Conservation (phyloP, 2,888 invertebrate species). For the Diplazon laetatorius region DNA sequence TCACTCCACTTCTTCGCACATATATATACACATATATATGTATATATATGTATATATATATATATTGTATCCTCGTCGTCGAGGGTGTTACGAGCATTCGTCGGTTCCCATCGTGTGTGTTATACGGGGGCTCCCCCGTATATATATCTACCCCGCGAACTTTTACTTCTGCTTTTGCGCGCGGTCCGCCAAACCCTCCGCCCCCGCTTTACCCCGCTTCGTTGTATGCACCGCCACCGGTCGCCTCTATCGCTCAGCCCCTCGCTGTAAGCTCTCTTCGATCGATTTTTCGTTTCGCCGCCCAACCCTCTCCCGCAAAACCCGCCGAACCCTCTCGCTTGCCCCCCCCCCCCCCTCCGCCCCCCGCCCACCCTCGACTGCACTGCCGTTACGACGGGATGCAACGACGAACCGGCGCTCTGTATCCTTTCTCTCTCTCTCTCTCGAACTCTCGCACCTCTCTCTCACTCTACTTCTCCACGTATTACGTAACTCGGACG, state of each 20-base stretch:
- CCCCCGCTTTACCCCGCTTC: conserved; percentile 33
- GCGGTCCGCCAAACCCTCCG: conserved; percentile 30
- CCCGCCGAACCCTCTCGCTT: conserved; percentile 9
- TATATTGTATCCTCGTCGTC: not conserved
- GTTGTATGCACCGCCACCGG: conserved; percentile 33
- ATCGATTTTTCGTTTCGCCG: conserved; percentile 57
- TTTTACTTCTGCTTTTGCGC: conserved; percentile 39
- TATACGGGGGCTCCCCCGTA: not conserved
- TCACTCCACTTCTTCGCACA: conserved; percentile 12
- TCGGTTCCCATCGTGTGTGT: not conserved
- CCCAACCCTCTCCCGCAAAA: conserved; percentile 25
- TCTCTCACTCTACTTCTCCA: no score
- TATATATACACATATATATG: no score
- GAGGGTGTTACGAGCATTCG: not conserved
- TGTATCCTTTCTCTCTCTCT: no score
- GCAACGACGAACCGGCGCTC: conserved; percentile 39
- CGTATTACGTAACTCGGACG: not conserved
- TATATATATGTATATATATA: no score
- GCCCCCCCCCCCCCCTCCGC: not conserved
- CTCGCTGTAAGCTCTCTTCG: conserved; percentile 55
- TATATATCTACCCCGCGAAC: conserved; percentile 14
- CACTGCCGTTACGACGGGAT: conserved; percentile 39
- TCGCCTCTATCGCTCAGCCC: conserved; percentile 29
- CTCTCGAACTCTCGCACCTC: no score
- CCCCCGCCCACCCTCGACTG: conserved; percentile 37